Base-by-base conservation (phyloP, 2,888 invertebrate species). In the Protophormia terraenovae region DNA sequence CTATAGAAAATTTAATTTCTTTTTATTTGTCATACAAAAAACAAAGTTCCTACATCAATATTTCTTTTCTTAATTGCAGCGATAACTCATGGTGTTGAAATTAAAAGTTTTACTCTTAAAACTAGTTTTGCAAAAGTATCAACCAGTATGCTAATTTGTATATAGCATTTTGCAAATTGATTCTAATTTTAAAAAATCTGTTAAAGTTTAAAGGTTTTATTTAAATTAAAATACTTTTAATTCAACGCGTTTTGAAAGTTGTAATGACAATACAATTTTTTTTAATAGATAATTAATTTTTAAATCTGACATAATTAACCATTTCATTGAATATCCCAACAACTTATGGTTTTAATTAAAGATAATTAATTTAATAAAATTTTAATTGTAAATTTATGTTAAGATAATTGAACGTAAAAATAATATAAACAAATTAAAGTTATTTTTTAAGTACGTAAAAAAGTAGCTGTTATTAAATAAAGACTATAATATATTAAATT, bases 251-350 rank as follows among this genome's bases (percentile, higher is more conserved):
- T 62, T 72, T 64, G n/a, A 55, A 58, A 64, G 45, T 66, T 80
- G 55, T 32, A 22, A 64, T 72, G 64, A 80, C 55, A 19, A 55
- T 66, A 32, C 24, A 72, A 8, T 72, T 66, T 80, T 47, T 72
- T 32, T 72, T 24, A 14, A 45, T 19, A 50, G 45, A 64, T 64
- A 14, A 72, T 80, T 72, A 72, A 64, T 79, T n/a, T 32, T 80
- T 12, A 71, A 50, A 16, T 14, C 38, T 53, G n/a, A 19, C 53
- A 16, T 47, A n/a, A 75, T 50, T 50, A 50, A 38, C 12, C 24
- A 12, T 64, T 50, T 35, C 10, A 12, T 10, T 72, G 29, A 35
- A 53, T 4, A n/a, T n/a, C n/a, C n/a, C n/a, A 27, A 53, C 19
- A 22, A 22, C n/a, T 41, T 41, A 41, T 41, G n/a, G n/a, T n/a